A percentile compares a stretch with the other conserved stretches of the same genome.
These are phyloP conservation scores for Argyrosomus regius DNA, from an alignment of 2,797 vertebrate species.

Conservation along the genomic window DNA sequence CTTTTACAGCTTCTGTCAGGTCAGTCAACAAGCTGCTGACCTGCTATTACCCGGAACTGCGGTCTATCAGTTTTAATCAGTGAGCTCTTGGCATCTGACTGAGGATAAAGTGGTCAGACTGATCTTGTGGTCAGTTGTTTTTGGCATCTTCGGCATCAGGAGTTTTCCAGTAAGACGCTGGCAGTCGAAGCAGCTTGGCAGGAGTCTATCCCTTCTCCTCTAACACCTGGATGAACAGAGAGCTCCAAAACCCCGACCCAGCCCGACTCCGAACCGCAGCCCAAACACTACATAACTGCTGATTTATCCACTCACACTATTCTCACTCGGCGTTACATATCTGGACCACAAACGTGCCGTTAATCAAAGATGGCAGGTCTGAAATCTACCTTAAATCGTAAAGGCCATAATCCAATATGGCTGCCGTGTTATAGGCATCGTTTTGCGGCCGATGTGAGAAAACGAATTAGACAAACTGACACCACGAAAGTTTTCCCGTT, in stretches of 20 bases:
- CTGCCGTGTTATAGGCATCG: conserved; percentile 6
- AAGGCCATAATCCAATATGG: conserved; percentile 38
- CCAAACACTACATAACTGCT: conserved; percentile 54
- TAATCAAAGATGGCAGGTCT: conserved; percentile 47
- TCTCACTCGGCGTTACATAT: conserved; percentile 30
- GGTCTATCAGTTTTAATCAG: conserved; percentile 70
- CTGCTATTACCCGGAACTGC: conserved; percentile 25
- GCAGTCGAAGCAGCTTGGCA: conserved; percentile 63
- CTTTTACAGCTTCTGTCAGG: conserved; percentile 46
- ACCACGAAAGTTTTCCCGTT: neutral
- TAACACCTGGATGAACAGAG: conserved; percentile 61
- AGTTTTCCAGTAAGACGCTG: conserved; percentile 78
- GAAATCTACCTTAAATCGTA: conserved; percentile 31
- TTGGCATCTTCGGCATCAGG: conserved; percentile 66
- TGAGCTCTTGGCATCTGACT: conserved; percentile 31
- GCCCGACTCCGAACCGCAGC: conserved; percentile 44
- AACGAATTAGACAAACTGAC: neutral
- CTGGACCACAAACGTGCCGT: conserved; percentile 15
- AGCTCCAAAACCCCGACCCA: conserved; percentile 17
- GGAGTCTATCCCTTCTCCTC: conserved; percentile 52
- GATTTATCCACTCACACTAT: conserved; percentile 54
- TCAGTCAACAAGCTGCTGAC: conserved; percentile 53
- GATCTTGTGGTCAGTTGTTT: conserved; percentile 76
- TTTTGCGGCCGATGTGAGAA: neutral
- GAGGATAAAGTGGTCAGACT: conserved; percentile 61